Base-by-base conservation (phyloP, 30 jellyfish, hydroid and myxozoan genomes). In the Chrysaora quinquecirrha region DNA sequence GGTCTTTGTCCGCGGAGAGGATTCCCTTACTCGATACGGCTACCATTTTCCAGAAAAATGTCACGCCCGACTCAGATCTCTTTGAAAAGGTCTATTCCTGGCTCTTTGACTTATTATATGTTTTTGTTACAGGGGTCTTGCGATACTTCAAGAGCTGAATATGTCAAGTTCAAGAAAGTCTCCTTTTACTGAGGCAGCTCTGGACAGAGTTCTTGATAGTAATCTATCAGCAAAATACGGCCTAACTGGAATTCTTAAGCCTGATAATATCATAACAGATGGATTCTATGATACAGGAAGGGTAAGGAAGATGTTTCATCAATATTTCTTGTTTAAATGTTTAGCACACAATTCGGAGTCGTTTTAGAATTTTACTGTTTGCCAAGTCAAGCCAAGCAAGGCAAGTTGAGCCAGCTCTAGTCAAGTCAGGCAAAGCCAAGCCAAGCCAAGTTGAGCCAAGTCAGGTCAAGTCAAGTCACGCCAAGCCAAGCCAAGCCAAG, bases 281-380 rank as follows among this genome's bases (percentile, higher is more conserved):
- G 82, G 81, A n/a, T 90, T 90, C 52, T 90, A 76, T 77, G 97
- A 90, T 60, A 34, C 68, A 23, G 97, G 97, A 80, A 90, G 82
- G 97, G 97, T 90, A 71, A 48, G 63, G 48, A 1, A 24, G 18
- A n/a, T n/a, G 14, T 65, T 71, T 32, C 77, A 2, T 30, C 4
- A 9, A 43, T 43, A 43, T 43, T 43, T 9, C 16, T 43, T 43
- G 9, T 43, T 16, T 16, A 31, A 25, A 9, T 14, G 16, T 6
- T 6, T 43, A 43, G 58, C 58, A 6, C 58, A 6, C 58, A 43
- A 43, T 43, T 43, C 58, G 16, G 12, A 6, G 16, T 43, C 16
- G 58, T 43, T 43, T 6, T 43, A 43, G 58, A 43, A 43, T 16
- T 43, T 43, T 43, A 43, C 16, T 43, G 9, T 16, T 16, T 6